Percentiles rank a stretch among this genome's conserved stretches.
These are phyloP conservation scores for Progne subis DNA, from an alignment of 2,113 vertebrate genomes.

Conservation along the genomic window DNA sequence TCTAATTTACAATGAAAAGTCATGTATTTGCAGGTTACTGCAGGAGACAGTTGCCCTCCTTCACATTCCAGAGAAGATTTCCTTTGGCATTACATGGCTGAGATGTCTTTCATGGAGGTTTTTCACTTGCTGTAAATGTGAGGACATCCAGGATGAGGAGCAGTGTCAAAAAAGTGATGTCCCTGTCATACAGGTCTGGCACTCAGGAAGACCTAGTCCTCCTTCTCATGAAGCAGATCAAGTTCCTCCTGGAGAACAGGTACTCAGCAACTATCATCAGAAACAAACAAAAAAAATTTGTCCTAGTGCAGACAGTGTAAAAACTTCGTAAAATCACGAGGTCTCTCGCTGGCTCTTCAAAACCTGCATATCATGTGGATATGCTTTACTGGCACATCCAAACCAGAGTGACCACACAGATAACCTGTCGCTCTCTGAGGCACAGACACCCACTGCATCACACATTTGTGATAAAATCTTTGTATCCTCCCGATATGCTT, in stretches of 20 bases:
- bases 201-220: not conserved
- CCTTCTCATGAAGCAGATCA: not conserved
- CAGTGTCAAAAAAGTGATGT: not conserved
- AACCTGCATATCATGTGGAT: not conserved
- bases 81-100: not conserved
- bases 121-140: not conserved
- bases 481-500: not conserved
- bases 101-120: not conserved
- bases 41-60: not conserved
- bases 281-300: not conserved
- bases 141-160: not conserved
- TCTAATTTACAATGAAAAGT: not conserved
- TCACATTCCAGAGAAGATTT: not conserved
- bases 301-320: not conserved
- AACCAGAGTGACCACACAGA: accelerated
- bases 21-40: not conserved
- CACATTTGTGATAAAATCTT: not conserved
- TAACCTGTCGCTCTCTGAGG: not conserved
- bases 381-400: not conserved
- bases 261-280: not conserved
- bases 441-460: not conserved
- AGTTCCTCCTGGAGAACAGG: not conserved
- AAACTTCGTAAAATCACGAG: not conserved
- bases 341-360: not conserved
- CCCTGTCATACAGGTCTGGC: not conserved